Base-by-base conservation (phyloP, 2,888 invertebrate species). In the Uropetala carovei region DNA sequence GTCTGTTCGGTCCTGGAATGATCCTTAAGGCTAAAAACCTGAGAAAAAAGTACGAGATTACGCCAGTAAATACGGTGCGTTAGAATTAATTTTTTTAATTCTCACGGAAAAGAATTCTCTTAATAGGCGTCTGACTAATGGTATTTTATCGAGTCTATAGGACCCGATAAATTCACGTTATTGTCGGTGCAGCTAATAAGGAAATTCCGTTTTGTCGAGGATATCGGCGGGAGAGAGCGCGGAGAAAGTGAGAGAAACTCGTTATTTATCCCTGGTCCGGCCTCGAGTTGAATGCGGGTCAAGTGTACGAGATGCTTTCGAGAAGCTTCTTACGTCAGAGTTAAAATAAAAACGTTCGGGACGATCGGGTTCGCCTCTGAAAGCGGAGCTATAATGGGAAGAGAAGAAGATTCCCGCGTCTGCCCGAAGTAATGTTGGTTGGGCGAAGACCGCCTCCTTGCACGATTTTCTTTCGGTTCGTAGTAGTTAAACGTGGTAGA, bases 241-340 rank as follows among this genome's bases (percentile, higher is more conserved):
- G 14, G 64, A 64, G 75, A 75, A 75, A 75, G 75, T 75, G 75
- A 75, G 22, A 11, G 75, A 75, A 27, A 27, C 22, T 75, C 13
- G 22, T 75, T 75, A 75, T 75, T 75, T 75, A 75, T 22, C 75
- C 75, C 10, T 22, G 75, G 11, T 75, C 75, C 75, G 22, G 22
- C 75, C 27, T 75, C 27, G 18, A 75, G 75, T 22, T 27, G 75
- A 75, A 27, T 75, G 27, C 75, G 27, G 75, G 75, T 75, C 75
- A 75, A 75, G 75, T 75, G 75, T 27, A 75, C 75, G 75, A 18
- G 22, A 13, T 27, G 75, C 75, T 75, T 75, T 75, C 75, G 75
- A 75, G 75, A 75, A 75, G 27, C 75, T 27, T 27, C 75, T 75
- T 75, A 75, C 75, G 75, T 75, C 75, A 75, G 22, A 27, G 75